Evolutionary conservation across 2,113 vertebrate genomes (phyloP).

Genomic region (Scytalopus superciliaris): DNA sequence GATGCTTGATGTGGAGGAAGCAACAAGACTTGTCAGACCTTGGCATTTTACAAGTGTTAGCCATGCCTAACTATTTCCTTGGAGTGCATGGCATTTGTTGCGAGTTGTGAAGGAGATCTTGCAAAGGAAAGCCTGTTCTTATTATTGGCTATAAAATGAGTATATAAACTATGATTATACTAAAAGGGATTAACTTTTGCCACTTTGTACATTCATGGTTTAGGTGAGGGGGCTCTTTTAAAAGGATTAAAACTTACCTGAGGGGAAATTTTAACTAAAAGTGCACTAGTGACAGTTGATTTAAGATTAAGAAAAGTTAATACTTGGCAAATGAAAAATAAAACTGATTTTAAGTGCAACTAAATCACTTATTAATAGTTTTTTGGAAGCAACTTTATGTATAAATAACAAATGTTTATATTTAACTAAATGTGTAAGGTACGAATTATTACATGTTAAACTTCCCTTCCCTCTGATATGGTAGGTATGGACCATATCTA

Average conservation of each 20-base stretch:
- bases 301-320: conserved; percentile 81
- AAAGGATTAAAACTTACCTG: conserved; percentile 79
- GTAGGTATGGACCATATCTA: conserved; percentile 74
- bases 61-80: conserved; percentile 80
- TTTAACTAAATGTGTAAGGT: conserved; percentile 86
- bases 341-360: conserved; percentile 80
- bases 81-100: conserved; percentile 71
- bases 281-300: conserved; percentile 75
- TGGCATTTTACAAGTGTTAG: conserved; percentile 81
- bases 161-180: conserved; percentile 83
- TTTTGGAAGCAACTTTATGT: conserved; percentile 84
- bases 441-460: conserved; percentile 79
- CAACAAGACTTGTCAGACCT: conserved; percentile 80
- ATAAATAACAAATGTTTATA: conserved; percentile 89
- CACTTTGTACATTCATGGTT: conserved; percentile 88
- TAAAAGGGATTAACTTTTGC: conserved; percentile 89
- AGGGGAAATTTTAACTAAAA: conserved; percentile 83
- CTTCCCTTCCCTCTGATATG: conserved; percentile 67
- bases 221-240: conserved; percentile 85
- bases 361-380: conserved; percentile 86
- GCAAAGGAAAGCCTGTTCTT: conserved; percentile 82
- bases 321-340: conserved; percentile 70
- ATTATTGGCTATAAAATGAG: conserved; percentile 78
- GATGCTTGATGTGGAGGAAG: conserved; percentile 77
- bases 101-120: conserved; percentile 85